Base-by-base conservation (phyloP, 2,888 invertebrate genomes). In the Trisateles emortualis region DNA sequence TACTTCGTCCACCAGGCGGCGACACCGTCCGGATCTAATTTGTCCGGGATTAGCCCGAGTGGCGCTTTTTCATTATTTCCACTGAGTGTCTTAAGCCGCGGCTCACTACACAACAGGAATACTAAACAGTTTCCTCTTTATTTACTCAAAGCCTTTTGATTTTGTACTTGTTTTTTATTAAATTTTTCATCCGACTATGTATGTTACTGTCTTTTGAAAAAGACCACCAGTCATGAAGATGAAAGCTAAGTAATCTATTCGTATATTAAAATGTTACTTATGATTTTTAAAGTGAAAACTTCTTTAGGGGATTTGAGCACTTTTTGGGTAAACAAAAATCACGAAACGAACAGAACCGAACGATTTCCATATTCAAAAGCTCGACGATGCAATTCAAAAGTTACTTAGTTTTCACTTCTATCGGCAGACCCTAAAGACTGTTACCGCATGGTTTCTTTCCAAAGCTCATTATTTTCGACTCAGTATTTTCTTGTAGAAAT, bases 31-130 rank as follows among this genome's bases (percentile, higher is more conserved):
- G 64, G 79, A 83, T 86, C 84, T 88, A 88, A 90, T 89, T 87
- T 86, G 84, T 80, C 70, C 70, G 68, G 79, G 86, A 81, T 88
- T 84, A 87, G 68, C 59, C 63, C 57, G 79, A 78, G 79, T 74
- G 72, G 68, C 65, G 79, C 76, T 87, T 89, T 90, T 90, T 88
- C 88, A 87, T 88, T 87, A 87, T 88, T 87, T 64, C 85, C 79
- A 78, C 70, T 76, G 33, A 78, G 81, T 86, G 83, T 85, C 87
- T 87, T 87, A 88, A 88, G 84, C 87, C 80, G 56, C 30, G 78
- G 85, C 80, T 83, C 80, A 81, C 67, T 39, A 62, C 74, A 68
- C 68, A 59, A 14, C n/a, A 32, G 64, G 86, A 81, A 87, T 87
- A 83, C 68, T 76, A 83, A 87, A 66, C 63, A 68, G 53, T 11